These are phyloP conservation scores for Tragelaphus scriptus DNA, from an alignment of 2,113 vertebrate genomes.

Conservation along the genomic window DNA sequence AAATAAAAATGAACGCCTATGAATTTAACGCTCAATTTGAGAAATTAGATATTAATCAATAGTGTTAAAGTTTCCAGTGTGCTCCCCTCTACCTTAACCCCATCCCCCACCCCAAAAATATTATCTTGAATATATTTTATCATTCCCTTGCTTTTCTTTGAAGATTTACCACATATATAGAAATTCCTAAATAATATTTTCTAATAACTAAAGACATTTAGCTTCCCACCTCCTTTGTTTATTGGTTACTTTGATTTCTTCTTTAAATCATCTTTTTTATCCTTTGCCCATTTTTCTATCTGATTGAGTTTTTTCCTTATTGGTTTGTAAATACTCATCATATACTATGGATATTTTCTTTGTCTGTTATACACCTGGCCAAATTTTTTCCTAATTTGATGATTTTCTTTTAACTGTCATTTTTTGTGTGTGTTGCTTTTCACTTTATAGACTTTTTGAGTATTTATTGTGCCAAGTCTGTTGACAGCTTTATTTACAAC, in stretches of 20 bases:
- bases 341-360: background rate
- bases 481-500: background rate
- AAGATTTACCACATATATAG: background rate
- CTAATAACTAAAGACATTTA: background rate
- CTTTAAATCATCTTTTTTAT: constrained; percentile 10
- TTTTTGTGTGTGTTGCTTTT: background rate
- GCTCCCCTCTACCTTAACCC: background rate
- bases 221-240: background rate
- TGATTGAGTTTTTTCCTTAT: background rate
- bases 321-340: background rate
- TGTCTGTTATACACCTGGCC: background rate
- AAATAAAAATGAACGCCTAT: background rate
- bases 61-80: constrained; percentile 17
- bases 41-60: constrained; percentile 15
- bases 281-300: constrained; percentile 24
- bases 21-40: background rate
- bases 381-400: background rate
- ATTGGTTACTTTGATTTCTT: constrained; percentile 14
- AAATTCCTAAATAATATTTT: constrained; percentile 28
- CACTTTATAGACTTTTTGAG: background rate
- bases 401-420: background rate
- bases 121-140: constrained; percentile 4
- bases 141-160: constrained; percentile 8
- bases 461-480: background rate
- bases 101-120: background rate